A percentile compares a stretch with the other conserved stretches of the same genome.
Evolutionary conservation across 2,113 vertebrate species (phyloP).

Genomic region (Thermophis baileyi): DNA sequence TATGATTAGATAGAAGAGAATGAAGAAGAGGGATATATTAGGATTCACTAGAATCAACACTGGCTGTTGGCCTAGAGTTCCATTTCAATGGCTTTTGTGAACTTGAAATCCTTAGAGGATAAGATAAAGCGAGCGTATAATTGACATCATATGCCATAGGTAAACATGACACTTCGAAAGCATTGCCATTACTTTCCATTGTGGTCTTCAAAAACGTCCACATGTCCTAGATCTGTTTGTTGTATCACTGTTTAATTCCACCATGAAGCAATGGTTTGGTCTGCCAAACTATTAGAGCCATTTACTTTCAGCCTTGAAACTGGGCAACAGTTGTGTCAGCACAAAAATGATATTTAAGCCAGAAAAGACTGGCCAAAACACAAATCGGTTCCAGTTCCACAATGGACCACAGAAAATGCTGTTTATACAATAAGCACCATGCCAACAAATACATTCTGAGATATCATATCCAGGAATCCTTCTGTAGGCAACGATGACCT

Average conservation of each 20-base stretch:
- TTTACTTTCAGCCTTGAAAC: not conserved
- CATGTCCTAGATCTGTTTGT: not conserved
- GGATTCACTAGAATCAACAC: not conserved
- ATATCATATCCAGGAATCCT: slow-evolving; percentile 26
- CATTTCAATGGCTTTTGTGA: slow-evolving; percentile 11
- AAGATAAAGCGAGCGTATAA: not conserved
- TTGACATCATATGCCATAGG: not conserved
- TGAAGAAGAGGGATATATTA: not conserved
- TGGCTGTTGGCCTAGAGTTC: not conserved
- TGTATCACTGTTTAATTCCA: not conserved
- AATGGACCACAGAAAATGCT: slow-evolving; percentile 26
- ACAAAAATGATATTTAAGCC: slow-evolving; percentile 21
- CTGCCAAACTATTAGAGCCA: not conserved
- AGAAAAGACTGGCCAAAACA: slow-evolving; percentile 17
- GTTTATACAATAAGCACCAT: slow-evolving; percentile 16
- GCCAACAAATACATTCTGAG: slow-evolving; percentile 27
- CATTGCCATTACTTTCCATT: not conserved
- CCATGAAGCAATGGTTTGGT: not conserved
- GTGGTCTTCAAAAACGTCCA: slow-evolving; percentile 7
- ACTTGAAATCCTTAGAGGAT: not conserved
- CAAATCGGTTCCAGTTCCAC: slow-evolving; percentile 22
- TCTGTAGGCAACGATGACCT: slow-evolving; percentile 15
- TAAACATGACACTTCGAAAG: slow-evolving; percentile 10
- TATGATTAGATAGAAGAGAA: not conserved
- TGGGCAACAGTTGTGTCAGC: slow-evolving; percentile 11